A percentile compares a stretch with the other conserved stretches of the same genome.
These are phyloP conservation scores for Neotoxoptera formosana DNA, from an alignment of 1,140 invertebrate genomes.

Conservation along the genomic window DNA sequence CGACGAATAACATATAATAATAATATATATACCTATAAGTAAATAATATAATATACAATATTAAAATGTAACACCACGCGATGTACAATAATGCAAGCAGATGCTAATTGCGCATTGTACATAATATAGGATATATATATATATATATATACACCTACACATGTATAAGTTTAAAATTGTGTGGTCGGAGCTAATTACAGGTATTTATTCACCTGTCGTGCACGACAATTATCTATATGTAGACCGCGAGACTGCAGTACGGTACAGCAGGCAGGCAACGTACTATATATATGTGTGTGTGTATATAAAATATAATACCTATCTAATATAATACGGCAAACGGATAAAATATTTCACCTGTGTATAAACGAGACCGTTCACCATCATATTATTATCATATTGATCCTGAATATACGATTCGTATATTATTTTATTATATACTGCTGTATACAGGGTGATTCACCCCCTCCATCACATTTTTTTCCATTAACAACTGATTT, in stretches of 20 bases:
- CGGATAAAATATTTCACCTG: slow-evolving; percentile 19
- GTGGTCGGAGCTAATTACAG: slow-evolving; percentile 14
- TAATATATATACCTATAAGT: background rate
- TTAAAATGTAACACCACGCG: background rate
- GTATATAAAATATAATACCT: no score
- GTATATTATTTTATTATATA: background rate
- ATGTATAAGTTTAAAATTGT: background rate
- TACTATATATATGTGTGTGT: background rate
- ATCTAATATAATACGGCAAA: no score
- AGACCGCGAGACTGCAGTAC: background rate
- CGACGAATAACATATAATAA: slow-evolving; percentile 28
- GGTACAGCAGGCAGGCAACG: background rate
- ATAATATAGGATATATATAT: background rate
- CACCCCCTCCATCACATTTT: no score
- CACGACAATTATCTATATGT: background rate
- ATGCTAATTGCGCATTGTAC: slow-evolving; percentile 38
- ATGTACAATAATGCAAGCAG: background rate
- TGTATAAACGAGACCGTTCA: background rate
- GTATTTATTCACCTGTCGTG: slow-evolving; percentile 34
- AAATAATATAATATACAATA: background rate
- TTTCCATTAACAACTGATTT: no score
- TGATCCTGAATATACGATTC: background rate
- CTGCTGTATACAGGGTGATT: no score
- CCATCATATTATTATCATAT: slow-evolving; percentile 10
- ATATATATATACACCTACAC: background rate